phyloP scores from a whole-genome alignment of 2,888 invertebrate species.

The Diaphora mendica region DNA sequence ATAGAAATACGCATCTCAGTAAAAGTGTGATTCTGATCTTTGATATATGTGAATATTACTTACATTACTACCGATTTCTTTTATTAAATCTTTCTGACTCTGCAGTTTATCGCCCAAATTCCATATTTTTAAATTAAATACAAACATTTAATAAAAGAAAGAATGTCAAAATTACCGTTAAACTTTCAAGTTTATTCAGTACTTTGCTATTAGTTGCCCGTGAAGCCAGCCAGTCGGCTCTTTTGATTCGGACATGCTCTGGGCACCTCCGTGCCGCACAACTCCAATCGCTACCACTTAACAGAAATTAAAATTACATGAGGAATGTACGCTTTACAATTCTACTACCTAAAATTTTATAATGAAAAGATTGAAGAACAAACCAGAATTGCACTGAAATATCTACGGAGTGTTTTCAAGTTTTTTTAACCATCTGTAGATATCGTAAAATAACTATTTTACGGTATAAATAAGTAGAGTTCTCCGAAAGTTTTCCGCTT shows the following conservation, averaged over 20 bases:
- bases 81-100: not conserved
- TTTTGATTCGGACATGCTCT: conserved; percentile 66
- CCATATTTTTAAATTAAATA: not conserved
- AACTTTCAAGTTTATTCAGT: not conserved
- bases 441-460: not conserved
- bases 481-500: not conserved
- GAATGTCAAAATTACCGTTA: not conserved
- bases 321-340: conserved; percentile 38
- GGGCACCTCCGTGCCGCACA: conserved; percentile 19
- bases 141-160: not conserved
- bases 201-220: conserved; percentile 56
- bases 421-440: not conserved
- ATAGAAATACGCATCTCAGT: not conserved
- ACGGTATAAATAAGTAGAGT: not conserved
- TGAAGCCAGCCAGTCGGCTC: conserved; percentile 59
- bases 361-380: not conserved
- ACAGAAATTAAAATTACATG: conserved; percentile 73
- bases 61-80: not conserved
- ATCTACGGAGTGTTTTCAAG: not conserved
- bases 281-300: conserved; percentile 60
- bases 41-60: not conserved
- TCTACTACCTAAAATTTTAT: not conserved
- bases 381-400: not conserved
- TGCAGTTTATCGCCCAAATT: not conserved
- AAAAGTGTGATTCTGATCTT: not conserved